Evolutionary conservation across 2,797 vertebrate species (phyloP), one percentile per base, ranked within the genome.

Genomic region (Premnoplex brunnescens): DNA sequence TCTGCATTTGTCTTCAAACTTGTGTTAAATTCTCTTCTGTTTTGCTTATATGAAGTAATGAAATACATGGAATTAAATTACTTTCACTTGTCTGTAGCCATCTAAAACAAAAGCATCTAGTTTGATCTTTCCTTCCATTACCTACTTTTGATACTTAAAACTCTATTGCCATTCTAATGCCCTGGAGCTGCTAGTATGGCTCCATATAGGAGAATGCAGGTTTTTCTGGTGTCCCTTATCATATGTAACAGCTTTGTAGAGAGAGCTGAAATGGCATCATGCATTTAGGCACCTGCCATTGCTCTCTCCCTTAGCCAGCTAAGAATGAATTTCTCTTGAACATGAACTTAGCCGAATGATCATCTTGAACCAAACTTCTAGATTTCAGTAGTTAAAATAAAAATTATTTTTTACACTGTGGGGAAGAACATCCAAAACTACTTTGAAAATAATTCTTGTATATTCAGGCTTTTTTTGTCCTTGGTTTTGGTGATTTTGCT

Each of bases 91-190:
- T 36, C 27, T 59, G 28, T 43, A 77, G 68, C 8, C 4, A 17
- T 55, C 24, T 67, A 55, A 84, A 82, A 2, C 10, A 30, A 66
- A 63, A 9, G 1, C 12, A 39, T 52, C 30, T 58, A 26, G 19
- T 48, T 67, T 77, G 8, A 51, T 28, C 43, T 62, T 0, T 0
- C 8, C 9, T 3, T 58, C 17, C 59, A 2, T 32, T 63, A 16
- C 7, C 13, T 78, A 18, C 17, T 71, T 88, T 64, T 83, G 52
- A 11, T 34, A 11, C 8, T 5, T 19, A 6, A 44, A 51, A 5
- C 3, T 66, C n/a, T 74, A 0, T 8, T 85, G 19, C 17, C 5
- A 1, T 46, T 71, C 28, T 34, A 2, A 9, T 23, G 27, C 43
- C 4, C 14, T 66, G 46, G 37, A 36, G 23, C 24, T 80, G 30